Conservation (phyloP, 2,888 invertebrate species). For the Heliconius erato region DNA sequence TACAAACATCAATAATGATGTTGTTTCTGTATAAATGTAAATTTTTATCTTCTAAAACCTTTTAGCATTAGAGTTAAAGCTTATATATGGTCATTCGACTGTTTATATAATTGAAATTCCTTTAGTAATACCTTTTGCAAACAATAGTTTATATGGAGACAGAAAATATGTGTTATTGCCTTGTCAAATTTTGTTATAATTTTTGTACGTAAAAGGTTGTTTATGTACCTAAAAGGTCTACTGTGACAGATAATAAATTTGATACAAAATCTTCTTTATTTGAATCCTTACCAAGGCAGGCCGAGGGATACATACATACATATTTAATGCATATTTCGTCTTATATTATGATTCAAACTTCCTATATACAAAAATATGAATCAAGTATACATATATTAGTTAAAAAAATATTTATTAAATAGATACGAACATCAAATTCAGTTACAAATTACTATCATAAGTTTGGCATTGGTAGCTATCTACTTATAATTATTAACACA, state of each 20-base stretch:
- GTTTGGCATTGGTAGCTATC: no score
- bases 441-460: no score
- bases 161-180: neutral
- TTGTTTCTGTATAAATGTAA: neutral
- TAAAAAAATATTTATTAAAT: no score
- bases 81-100: neutral
- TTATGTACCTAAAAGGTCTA: neutral
- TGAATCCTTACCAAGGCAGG: neutral
- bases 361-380: no score
- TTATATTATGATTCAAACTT: no score
- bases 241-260: neutral
- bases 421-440: no score
- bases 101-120: neutral
- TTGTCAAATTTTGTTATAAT: constrained; percentile 5
- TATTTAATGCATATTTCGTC: neutral
- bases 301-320: neutral
- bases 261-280: neutral
- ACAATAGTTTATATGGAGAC: neutral
- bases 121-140: neutral
- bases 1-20: neutral
- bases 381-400: no score
- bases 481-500: no score
- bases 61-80: neutral
- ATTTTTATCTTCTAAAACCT: neutral
- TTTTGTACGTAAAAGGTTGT: neutral